Base-by-base conservation (phyloP, 2,797 vertebrate genomes). In the Dallia pectoralis region DNA sequence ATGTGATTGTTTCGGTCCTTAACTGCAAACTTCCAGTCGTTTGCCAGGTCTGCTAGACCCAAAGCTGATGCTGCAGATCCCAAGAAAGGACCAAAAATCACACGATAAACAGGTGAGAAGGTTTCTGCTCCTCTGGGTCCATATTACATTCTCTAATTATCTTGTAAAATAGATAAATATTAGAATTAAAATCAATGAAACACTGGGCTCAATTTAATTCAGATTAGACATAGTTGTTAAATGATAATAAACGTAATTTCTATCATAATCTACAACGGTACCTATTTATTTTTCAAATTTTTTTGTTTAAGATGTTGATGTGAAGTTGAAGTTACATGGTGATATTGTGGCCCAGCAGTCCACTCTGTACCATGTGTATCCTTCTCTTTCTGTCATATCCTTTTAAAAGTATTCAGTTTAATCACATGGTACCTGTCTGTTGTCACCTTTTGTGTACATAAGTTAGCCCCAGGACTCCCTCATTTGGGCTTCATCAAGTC, bases 41-140 rank as follows among this genome's bases (percentile, higher is more conserved):
- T 97, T 88, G 98, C 97, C 85, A 93, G 97, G 85, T 99, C 97
- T 47, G 97, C 97, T 71, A 93, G 96, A 90, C 98, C 97, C 30
- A 99, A 99, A 82, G 94, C 88, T 72, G 95, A 96, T 56, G 69
- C 79, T 51, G 86, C 80, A 0, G 95, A 96, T 33, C 69, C 90
- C 47, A 96, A 93, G 90, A 95, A 90, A 77, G 86, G 89, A 66
- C 51, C 78, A 0, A 93, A 82, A 29, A 90, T 81, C 18, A 81
- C 86, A 5, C 92, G 75, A 91, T 32, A 67, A 62, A 47, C 76
- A 82, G 91, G 93, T 94, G 84, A 89, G 89, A 67, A 87, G 88
- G 73, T 78, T 82, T 56, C 53, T 25, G 53, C 53, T 56, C 53
- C 9, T 56, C 22, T 25, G 25, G 53, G 16, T 56, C n/a, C 53